Evolutionary conservation across 2,888 invertebrate species (phyloP).

Genomic region (Diloba caeruleocephala): DNA sequence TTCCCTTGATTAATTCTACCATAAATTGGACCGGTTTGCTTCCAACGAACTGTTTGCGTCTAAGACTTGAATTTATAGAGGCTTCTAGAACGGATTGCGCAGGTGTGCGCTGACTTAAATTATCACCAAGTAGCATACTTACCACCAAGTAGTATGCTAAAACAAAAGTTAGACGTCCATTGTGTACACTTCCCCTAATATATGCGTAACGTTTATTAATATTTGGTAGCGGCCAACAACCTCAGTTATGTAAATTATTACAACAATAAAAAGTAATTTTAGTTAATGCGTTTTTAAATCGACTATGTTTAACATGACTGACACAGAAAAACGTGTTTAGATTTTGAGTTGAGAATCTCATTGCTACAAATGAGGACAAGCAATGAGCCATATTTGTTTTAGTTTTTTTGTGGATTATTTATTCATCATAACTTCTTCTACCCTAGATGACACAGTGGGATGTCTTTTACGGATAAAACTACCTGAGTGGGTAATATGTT

Average conservation of each 20-base stretch:
- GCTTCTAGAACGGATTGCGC: constrained; percentile 32
- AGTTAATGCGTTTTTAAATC: neutral
- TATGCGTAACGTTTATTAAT: constrained; percentile 1
- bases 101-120: constrained; percentile 37
- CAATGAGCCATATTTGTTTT: too few species aligned
- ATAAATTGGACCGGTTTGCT: constrained; percentile 53
- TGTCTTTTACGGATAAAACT: too few species aligned
- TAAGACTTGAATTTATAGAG: constrained; percentile 48
- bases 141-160: constrained; percentile 23
- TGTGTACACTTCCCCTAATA: neutral
- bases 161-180: constrained; percentile 9
- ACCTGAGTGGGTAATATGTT: too few species aligned
- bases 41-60: constrained; percentile 41
- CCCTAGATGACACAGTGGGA: too few species aligned
- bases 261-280: constrained; percentile 8
- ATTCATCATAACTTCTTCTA: too few species aligned
- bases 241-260: neutral
- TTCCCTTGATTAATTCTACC: constrained; percentile 60
- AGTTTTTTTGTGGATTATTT: too few species aligned
- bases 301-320: neutral
- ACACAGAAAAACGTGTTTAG: constrained; percentile 12
- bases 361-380: too few species aligned
- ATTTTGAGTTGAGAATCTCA: neutral
- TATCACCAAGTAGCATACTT: too few species aligned
- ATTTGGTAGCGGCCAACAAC: neutral